A percentile compares a stretch with the other conserved stretches of the same genome.
Evolutionary conservation across 1,140 invertebrate species (phyloP).

Genomic region (Drosophila nebulosa): DNA sequence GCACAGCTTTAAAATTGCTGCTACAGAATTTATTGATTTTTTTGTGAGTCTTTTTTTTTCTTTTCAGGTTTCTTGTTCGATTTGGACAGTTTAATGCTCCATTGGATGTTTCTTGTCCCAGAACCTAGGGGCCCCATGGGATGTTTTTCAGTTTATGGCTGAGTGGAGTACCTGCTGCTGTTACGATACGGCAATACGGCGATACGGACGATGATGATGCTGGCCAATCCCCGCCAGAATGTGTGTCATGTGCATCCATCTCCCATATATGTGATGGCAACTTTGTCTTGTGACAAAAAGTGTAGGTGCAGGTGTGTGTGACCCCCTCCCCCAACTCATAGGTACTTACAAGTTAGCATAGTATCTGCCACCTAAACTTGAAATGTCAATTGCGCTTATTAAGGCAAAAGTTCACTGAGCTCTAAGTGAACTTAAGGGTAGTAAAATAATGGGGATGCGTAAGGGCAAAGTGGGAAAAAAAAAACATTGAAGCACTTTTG

Average conservation of each 20-base stretch:
- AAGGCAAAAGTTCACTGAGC: conserved; percentile 62
- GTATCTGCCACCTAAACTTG: conserved; percentile 11
- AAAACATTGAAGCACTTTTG: conserved; percentile 41
- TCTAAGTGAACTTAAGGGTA: conserved; percentile 5
- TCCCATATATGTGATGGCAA: conserved; percentile 29
- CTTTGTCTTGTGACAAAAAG: conserved; percentile 41
- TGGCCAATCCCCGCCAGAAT: background rate
- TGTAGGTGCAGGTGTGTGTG: conserved; percentile 3
- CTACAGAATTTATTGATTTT: conserved; percentile 54
- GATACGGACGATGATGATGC: background rate
- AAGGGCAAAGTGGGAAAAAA: conserved; percentile 24
- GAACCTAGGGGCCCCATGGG: conserved; percentile 1
- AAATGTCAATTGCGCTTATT: conserved; percentile 70
- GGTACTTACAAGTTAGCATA: background rate
- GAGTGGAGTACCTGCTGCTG: conserved; percentile 12
- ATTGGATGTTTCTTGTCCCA: conserved; percentile 32
- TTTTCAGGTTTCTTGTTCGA: conserved; percentile 28
- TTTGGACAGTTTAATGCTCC: conserved; percentile 63
- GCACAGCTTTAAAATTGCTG: conserved; percentile 1
- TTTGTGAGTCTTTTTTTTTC: background rate
- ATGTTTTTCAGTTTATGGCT: conserved; percentile 42
- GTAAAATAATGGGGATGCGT: conserved; percentile 10
- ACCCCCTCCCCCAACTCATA: background rate
- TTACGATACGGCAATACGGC: background rate
- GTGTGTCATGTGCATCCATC: conserved; percentile 21